These are phyloP conservation scores for Uria aalge DNA, from an alignment of 2,113 vertebrate species.

Conservation along the genomic window DNA sequence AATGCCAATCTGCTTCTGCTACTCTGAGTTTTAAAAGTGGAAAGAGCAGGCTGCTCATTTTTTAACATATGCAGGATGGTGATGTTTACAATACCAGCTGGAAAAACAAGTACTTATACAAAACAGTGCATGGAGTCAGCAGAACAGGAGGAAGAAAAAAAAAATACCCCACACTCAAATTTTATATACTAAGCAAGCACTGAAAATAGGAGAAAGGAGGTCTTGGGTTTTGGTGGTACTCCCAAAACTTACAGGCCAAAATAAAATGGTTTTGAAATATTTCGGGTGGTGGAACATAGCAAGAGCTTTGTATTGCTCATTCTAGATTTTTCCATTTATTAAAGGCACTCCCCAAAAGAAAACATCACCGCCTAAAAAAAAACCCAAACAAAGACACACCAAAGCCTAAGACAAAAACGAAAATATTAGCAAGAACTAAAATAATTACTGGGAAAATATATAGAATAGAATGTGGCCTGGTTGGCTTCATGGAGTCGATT, in stretches of 20 bases:
- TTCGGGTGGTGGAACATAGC: not conserved
- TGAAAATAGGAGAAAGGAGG: not conserved
- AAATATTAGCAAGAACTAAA: not conserved
- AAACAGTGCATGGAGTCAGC: not conserved
- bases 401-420: not conserved
- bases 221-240: not conserved
- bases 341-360: accelerated
- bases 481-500: not conserved
- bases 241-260: not conserved
- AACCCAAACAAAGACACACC: not conserved
- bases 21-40: constrained; percentile 40
- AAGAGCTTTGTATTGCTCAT: not conserved
- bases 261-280: not conserved
- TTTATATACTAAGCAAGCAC: not conserved
- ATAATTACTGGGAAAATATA: not conserved
- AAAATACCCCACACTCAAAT: not conserved
- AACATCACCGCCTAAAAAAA: not conserved
- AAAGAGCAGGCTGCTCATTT: constrained; percentile 45
- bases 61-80: constrained; percentile 11
- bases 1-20: constrained; percentile 53
- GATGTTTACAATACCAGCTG: constrained; percentile 46
- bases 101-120: constrained; percentile 16
- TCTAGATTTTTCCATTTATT: not conserved
- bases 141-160: not conserved
- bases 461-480: not conserved